phyloP scores from a whole-genome alignment of 2,113 vertebrate species.

The Apteryx mantelli region DNA sequence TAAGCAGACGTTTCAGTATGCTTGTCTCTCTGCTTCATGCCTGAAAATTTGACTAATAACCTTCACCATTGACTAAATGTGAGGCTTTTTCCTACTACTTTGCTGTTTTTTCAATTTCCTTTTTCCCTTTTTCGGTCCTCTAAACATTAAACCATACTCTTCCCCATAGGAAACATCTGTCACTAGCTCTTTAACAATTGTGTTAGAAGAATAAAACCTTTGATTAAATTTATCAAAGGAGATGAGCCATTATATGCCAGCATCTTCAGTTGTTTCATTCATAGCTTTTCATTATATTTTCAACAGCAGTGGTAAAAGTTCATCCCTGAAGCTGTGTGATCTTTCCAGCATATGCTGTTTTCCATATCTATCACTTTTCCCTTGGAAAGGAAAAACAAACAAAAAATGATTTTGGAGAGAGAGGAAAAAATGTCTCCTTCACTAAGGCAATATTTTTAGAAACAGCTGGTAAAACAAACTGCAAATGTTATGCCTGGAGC shows the following conservation, averaged over 20 bases:
- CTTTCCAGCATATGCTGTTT: conserved; percentile 66
- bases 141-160: conserved; percentile 47
- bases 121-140: conserved; percentile 34
- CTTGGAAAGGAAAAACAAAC: conserved; percentile 34
- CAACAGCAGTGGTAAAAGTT: conserved; percentile 6
- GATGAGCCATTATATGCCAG: not conserved
- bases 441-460: conserved; percentile 64
- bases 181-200: not conserved
- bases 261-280: conserved; percentile 45
- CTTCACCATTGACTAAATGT: not conserved
- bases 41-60: not conserved
- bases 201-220: conserved; percentile 57
- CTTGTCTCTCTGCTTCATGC: not conserved
- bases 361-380: conserved; percentile 34
- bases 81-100: not conserved
- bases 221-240: conserved; percentile 62
- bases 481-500: conserved; percentile 65
- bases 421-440: not conserved
- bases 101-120: conserved; percentile 1
- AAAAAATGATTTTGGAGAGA: conserved; percentile 49
- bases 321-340: conserved; percentile 58
- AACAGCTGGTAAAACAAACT: conserved; percentile 76
- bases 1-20: not conserved
- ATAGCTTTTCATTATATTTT: conserved; percentile 22
- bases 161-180: conserved; percentile 65